These are phyloP conservation scores for Leptodactylus fallax DNA, from an alignment of 2,797 vertebrate genomes.

Conservation along the genomic window DNA sequence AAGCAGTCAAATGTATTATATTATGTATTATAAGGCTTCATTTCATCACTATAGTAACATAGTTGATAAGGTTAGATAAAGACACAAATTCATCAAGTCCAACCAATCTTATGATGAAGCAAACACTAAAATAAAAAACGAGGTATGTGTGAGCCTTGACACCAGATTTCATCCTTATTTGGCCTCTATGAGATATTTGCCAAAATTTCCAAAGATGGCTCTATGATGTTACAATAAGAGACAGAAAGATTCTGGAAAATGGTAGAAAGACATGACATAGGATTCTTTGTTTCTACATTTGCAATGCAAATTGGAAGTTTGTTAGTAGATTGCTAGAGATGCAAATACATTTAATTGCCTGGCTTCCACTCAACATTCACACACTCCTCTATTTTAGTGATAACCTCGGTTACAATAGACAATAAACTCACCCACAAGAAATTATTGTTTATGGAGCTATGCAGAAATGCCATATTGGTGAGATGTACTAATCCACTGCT, in stretches of 20 bases:
- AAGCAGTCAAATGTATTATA: too few species aligned
- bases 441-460: conserved; percentile 7
- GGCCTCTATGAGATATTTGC: neutral
- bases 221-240: conserved; percentile 42
- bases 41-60: too few species aligned
- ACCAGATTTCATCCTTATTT: neutral
- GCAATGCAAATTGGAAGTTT: conserved; percentile 55
- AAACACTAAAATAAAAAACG: neutral
- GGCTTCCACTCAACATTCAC: conserved; percentile 12
- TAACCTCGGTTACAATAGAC: conserved; percentile 31
- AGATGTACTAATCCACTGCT: neutral
- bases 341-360: conserved; percentile 56
- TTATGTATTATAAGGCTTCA: too few species aligned
- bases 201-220: conserved; percentile 3
- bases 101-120: neutral
- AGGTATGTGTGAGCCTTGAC: neutral
- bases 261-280: conserved; percentile 59
- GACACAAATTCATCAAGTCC: too few species aligned
- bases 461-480: conserved; percentile 14
- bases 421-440: conserved; percentile 35
- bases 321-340: conserved; percentile 49
- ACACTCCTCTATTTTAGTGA: conserved; percentile 32
- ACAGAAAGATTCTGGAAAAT: conserved; percentile 59
- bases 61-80: too few species aligned
- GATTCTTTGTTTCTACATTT: conserved; percentile 65